Base-by-base conservation (phyloP, 2,888 invertebrate genomes). In the Scaptomyza polygonia region DNA sequence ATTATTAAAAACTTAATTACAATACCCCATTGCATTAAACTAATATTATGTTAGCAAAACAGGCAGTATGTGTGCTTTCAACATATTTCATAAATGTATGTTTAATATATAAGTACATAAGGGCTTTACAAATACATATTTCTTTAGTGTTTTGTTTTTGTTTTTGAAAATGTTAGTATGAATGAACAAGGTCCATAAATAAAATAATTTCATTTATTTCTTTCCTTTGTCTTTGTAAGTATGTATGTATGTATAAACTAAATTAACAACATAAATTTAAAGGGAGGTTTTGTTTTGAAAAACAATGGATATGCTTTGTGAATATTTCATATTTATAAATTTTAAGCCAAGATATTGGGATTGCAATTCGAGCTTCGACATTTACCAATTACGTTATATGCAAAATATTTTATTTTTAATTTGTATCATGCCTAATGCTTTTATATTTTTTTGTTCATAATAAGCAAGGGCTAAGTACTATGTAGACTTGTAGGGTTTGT, bases 301-400 rank as follows among this genome's bases (percentile, higher is more conserved):
- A 88, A 84, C 86, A 88, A 79, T 84, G 84, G 84, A 84, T 84
- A 88, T 88, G 88, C 88, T 82, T 78, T 70, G 67, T 77, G 83
- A 87, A 68, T 87, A 69, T 66, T 72, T 69, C 55, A 59, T 67
- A 70, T 70, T 64, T 67, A 63, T 74, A 66, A 39, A 75, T 63
- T 63, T 67, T 67, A 62, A 66, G 72, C 69, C 78, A 63, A 72
- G 40, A 44, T 58, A 59, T 70, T 70, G 74, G 70, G 72, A 57
- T 69, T 79, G 72, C 72, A 75, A 58, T 65, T 75, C 64, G 76
- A 75, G 70, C 56, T 65, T 61, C 58, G 53, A 63, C 39, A 70
- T 73, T 67, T 59, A 66, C 81, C 87, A 85, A 79, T 80, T 80
- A 68, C 70, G 72, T 59, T 66, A 63, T 25, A 61, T 79, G 77